phyloP scores from a whole-genome alignment of 2,888 invertebrate species.

The Nymphalis c-album region DNA sequence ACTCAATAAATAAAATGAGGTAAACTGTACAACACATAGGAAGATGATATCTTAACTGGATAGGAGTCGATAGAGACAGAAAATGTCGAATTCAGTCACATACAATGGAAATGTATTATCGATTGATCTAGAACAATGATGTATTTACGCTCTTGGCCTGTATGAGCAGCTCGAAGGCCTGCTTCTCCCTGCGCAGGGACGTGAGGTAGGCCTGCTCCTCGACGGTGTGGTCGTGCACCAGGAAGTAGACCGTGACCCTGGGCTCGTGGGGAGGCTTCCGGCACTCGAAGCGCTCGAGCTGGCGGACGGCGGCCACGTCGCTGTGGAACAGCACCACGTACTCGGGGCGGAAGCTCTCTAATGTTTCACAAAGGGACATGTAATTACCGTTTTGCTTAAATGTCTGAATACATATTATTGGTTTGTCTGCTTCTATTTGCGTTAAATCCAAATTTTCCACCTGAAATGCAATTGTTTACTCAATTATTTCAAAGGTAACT shows the following conservation, averaged over 20 bases:
- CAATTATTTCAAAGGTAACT: not conserved
- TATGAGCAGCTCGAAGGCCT: slow-evolving; percentile 95
- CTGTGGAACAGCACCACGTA: slow-evolving; percentile 95
- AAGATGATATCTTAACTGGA: too few relatives aligned
- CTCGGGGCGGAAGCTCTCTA: slow-evolving; percentile 86
- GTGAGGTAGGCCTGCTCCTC: slow-evolving; percentile 99
- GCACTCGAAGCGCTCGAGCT: slow-evolving; percentile 92
- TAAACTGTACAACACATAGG: too few relatives aligned
- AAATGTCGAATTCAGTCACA: too few relatives aligned
- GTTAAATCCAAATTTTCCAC: slow-evolving; percentile 86
- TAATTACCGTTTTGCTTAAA: slow-evolving; percentile 88
- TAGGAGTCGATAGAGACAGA: too few relatives aligned
- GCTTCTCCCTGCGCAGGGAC: slow-evolving; percentile 93
- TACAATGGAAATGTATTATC: too few relatives aligned
- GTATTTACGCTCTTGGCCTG: slow-evolving; percentile 91
- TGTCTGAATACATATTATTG: slow-evolving; percentile 88
- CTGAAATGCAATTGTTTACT: slow-evolving; percentile 58
- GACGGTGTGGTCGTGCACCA: slow-evolving; percentile 94
- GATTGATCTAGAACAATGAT: too few relatives aligned
- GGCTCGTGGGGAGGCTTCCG: slow-evolving; percentile 74
- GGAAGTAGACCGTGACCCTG: slow-evolving; percentile 89
- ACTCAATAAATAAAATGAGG: too few relatives aligned
- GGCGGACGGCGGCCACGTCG: slow-evolving; percentile 92
- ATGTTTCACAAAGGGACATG: slow-evolving; percentile 86
- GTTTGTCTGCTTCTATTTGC: slow-evolving; percentile 82